Conservation (phyloP, 2,888 invertebrate genomes). For the Peribatodes rhomboidaria region DNA sequence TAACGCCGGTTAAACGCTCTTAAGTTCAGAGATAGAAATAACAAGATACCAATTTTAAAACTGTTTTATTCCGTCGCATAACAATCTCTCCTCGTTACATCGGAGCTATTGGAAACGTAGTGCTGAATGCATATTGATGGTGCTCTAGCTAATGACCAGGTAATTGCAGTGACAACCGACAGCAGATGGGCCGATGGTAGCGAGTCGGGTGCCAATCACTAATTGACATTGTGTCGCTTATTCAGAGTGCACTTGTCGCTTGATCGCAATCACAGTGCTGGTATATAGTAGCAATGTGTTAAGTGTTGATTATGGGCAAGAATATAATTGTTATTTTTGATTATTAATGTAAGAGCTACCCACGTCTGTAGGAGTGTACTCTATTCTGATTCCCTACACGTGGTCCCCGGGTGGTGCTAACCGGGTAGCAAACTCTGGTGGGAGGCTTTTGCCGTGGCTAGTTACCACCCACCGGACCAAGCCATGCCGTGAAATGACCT, state of each 20-base stretch:
- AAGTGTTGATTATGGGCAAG: not conserved
- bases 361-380: too few species aligned
- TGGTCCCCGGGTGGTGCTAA: too few species aligned
- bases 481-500: too few species aligned
- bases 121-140: constrained; percentile 33
- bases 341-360: too few species aligned
- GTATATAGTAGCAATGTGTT: not conserved
- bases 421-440: too few species aligned
- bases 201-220: constrained; percentile 39
- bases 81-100: not conserved
- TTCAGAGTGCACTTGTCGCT: constrained; percentile 28
- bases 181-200: constrained; percentile 13
- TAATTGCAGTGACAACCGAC: constrained; percentile 24
- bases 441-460: too few species aligned
- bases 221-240: constrained; percentile 42
- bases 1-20: too few species aligned
- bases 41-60: too few species aligned
- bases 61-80: not conserved
- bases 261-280: not conserved
- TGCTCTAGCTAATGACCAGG: constrained; percentile 28
- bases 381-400: too few species aligned
- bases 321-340: not conserved
- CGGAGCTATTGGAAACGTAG: not conserved
- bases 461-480: too few species aligned
- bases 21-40: too few species aligned